Evolutionary conservation across 2,888 invertebrate genomes (phyloP), one percentile per base, ranked within the genome.

Genomic region (Drosophila subquinaria): DNA sequence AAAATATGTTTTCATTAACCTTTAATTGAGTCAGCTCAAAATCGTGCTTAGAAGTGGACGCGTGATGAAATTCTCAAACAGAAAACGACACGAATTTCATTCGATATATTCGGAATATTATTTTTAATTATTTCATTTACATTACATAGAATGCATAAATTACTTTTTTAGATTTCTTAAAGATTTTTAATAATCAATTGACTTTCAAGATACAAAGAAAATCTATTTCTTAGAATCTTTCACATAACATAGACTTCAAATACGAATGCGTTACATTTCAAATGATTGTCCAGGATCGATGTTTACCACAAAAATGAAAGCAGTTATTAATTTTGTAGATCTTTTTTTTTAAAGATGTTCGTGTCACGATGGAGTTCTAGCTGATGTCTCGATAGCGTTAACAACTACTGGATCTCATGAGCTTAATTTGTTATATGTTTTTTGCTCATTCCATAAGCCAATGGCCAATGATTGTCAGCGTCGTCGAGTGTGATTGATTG

Each of bases 401-500:
- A 11, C 15, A 11, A 11, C 5, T 11, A 11, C 20, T 20, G 11
- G 15, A 23, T 64, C 57, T 50, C 42, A 27, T 17, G 48, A 50
- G 33, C 15, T n/a, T 4, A 57, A 45, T 45, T 57, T 57, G 35
- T 23, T 33, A 10, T 30, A 27, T 36, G 11, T 38, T 57, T 68
- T 62, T 74, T 40, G 67, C 65, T 15, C 56, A 53, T 61, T 40
- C 36, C 63, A 67, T 61, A 67, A 63, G 63, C 74, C 76, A 76
- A 76, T 73, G 79, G 66, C 63, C 79, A 69, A 79, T 69, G 79
- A 74, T 79, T 77, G 77, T 74, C 73, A 79, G 70, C 53, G 56
- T 60, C 67, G 62, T 69, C 67, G 69, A 80, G 69, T 81, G 87
- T 82, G 81, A 79, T 82, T 86, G 81, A 82, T 82, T 82, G 76